These are phyloP conservation scores for Amiota minor DNA, from an alignment of 2,888 invertebrate species.

Conservation along the genomic window DNA sequence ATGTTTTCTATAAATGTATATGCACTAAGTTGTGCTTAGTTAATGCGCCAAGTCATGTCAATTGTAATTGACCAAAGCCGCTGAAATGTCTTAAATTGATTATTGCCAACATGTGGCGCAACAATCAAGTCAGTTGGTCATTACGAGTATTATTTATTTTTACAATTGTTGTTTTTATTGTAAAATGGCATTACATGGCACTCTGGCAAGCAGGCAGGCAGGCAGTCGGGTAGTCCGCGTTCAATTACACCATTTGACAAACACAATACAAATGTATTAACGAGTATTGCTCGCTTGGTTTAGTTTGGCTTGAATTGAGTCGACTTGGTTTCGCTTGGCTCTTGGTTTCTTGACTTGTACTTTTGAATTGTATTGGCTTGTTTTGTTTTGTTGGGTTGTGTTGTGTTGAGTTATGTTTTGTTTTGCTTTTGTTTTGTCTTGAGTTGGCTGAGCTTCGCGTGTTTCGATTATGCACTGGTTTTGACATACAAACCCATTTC, in stretches of 20 bases:
- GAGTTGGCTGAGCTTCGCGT: background rate
- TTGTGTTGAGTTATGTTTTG: too few relatives aligned
- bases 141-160: constrained; percentile 1
- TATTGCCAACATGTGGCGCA: constrained; percentile 16
- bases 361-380: too few relatives aligned
- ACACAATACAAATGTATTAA: constrained; percentile 33
- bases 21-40: too few relatives aligned
- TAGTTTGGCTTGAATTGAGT: too few relatives aligned
- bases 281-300: too few relatives aligned
- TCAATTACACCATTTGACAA: constrained; percentile 54
- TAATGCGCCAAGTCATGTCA: background rate
- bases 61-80: constrained; percentile 4
- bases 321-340: too few relatives aligned
- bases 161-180: constrained; percentile 7
- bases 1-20: too few relatives aligned
- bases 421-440: background rate
- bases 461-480: constrained; percentile 2
- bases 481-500: constrained; percentile 27
- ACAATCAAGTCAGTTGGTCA: constrained; percentile 3
- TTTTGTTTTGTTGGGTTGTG: too few relatives aligned
- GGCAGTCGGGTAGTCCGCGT: background rate
- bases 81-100: background rate
- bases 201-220: background rate
- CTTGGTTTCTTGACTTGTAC: too few relatives aligned
- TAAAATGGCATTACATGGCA: constrained; percentile 21